phyloP scores from a whole-genome alignment of 1,140 invertebrate species.

The Ruditapes philippinarum region DNA sequence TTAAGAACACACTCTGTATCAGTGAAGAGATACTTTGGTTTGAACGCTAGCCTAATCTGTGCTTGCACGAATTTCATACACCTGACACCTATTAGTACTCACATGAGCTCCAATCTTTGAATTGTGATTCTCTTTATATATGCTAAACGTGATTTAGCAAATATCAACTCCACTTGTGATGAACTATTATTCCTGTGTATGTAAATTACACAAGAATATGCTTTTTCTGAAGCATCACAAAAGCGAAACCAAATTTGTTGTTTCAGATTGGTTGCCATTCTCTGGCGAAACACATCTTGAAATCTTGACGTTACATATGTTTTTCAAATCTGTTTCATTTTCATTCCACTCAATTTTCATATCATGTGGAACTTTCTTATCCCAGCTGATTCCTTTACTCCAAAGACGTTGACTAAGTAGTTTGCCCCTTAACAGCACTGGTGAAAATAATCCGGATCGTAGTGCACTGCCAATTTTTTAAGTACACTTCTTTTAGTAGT shows the following conservation, averaged over 20 bases:
- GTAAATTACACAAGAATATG: too few relatives aligned
- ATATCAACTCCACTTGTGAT: background rate
- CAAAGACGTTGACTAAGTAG: conserved; percentile 37
- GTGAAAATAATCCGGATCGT: conserved; percentile 33
- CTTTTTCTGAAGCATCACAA: conserved; percentile 20
- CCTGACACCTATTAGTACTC: background rate
- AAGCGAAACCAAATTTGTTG: background rate
- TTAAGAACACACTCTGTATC: background rate
- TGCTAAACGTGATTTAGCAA: conserved; percentile 4
- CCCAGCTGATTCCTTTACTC: conserved; percentile 38
- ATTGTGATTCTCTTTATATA: background rate
- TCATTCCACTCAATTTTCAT: background rate
- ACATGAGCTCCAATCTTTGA: background rate
- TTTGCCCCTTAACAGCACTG: conserved; percentile 10
- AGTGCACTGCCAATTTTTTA: conserved; percentile 1
- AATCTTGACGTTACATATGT: background rate
- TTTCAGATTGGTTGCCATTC: background rate
- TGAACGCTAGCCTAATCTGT: background rate
- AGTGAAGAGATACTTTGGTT: background rate
- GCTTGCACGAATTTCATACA: conserved; percentile 9
- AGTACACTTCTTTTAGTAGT: conserved; percentile 57
- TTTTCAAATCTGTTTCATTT: background rate
- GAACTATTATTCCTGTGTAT: too few relatives aligned
- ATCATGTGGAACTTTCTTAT: background rate
- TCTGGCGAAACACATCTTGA: background rate